These are phyloP conservation scores for Thryonomys swinderianus DNA, from an alignment of 2,113 vertebrate genomes.

Conservation along the genomic window DNA sequence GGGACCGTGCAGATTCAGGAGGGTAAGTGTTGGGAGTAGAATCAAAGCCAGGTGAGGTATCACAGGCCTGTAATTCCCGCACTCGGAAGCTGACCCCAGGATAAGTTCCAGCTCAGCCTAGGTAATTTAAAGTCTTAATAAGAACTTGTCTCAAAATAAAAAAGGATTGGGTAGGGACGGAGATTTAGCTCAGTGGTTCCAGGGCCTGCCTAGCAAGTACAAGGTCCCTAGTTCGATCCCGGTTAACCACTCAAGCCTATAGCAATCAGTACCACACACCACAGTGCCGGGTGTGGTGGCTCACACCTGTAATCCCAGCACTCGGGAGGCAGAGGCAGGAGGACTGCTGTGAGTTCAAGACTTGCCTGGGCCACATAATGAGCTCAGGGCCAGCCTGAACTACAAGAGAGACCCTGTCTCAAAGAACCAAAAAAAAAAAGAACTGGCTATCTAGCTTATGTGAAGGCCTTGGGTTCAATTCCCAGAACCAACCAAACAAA, in stretches of 20 bases:
- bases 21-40: conserved; percentile 74
- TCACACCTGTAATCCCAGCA: too few species aligned
- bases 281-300: too few species aligned
- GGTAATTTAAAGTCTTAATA: background rate
- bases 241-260: too few species aligned
- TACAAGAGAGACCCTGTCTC: too few species aligned
- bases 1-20: conserved; percentile 86
- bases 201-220: too few species aligned
- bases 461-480: background rate
- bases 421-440: background rate
- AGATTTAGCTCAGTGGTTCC: too few species aligned
- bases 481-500: background rate
- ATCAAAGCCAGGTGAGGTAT: background rate
- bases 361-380: too few species aligned
- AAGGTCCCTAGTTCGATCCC: too few species aligned
- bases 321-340: too few species aligned
- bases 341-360: too few species aligned
- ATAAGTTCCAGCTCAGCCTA: background rate
- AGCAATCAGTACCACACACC: too few species aligned
- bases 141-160: background rate
- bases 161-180: background rate
- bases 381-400: too few species aligned
- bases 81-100: background rate
- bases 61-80: background rate
- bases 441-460: background rate